These are phyloP conservation scores for Myrmophylax atrothorax DNA, from an alignment of 2,113 vertebrate genomes.

Conservation along the genomic window DNA sequence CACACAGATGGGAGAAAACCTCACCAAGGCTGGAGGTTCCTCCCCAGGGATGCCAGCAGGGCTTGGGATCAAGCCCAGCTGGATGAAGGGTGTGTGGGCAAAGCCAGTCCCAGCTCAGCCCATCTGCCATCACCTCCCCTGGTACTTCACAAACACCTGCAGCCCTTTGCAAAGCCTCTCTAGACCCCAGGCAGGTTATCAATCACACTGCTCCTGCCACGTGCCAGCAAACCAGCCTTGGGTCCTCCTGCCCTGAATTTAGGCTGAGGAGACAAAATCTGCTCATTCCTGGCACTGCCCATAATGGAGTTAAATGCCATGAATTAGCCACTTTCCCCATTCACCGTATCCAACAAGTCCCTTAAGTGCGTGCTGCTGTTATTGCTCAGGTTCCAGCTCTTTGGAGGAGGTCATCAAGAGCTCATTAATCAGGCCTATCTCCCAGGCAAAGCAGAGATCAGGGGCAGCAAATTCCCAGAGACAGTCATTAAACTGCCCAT, in stretches of 20 bases:
- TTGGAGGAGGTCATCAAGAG: neutral
- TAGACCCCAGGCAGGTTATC: neutral
- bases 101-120: neutral
- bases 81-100: fast-evolving
- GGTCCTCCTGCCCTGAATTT: neutral
- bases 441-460: neutral
- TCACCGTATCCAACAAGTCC: neutral
- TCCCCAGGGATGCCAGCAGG: fast-evolving
- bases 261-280: neutral
- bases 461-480: neutral
- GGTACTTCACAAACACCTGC: fast-evolving
- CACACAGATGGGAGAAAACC: fast-evolving
- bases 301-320: neutral
- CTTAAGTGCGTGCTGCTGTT: neutral
- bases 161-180: neutral
- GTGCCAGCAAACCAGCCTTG: fast-evolving
- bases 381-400: neutral
- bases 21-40: neutral
- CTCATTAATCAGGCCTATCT: neutral
- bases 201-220: neutral
- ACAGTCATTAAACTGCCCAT: fast-evolving
- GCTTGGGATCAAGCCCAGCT: neutral
- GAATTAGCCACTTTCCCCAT: neutral
- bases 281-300: neutral
- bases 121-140: fast-evolving